Evolutionary conservation across 2,113 vertebrate species (phyloP).

Genomic region (Tauraco erythrolophus): DNA sequence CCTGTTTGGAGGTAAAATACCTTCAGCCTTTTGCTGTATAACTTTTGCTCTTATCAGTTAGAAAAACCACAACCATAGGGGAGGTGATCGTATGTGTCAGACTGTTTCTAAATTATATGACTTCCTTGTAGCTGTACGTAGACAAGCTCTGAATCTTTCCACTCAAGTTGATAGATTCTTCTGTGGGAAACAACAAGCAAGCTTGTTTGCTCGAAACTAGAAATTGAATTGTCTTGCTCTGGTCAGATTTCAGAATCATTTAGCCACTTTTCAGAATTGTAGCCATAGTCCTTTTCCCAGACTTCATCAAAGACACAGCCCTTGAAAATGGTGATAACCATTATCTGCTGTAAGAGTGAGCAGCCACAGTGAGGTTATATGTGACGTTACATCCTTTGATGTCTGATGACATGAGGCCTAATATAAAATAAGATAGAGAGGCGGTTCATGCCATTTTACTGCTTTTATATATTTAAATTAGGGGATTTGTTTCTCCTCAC

Average conservation of each 20-base stretch:
- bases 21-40: background rate
- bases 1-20: background rate
- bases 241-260: background rate
- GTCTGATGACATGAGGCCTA: background rate
- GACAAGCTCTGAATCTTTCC: background rate
- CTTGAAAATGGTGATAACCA: background rate
- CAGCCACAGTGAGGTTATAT: background rate
- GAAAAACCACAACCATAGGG: background rate
- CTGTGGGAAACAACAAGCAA: background rate
- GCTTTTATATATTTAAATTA: background rate
- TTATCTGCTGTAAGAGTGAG: background rate
- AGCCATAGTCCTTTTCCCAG: background rate
- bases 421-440: background rate
- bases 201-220: background rate
- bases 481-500: background rate
- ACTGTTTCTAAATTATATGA: background rate
- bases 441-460: background rate
- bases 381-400: background rate
- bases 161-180: background rate
- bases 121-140: background rate
- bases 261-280: background rate
- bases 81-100: background rate
- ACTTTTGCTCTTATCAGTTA: background rate
- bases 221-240: background rate
- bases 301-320: background rate